Conservation (phyloP, 2,113 vertebrate species). For the Mixornis gularis region DNA sequence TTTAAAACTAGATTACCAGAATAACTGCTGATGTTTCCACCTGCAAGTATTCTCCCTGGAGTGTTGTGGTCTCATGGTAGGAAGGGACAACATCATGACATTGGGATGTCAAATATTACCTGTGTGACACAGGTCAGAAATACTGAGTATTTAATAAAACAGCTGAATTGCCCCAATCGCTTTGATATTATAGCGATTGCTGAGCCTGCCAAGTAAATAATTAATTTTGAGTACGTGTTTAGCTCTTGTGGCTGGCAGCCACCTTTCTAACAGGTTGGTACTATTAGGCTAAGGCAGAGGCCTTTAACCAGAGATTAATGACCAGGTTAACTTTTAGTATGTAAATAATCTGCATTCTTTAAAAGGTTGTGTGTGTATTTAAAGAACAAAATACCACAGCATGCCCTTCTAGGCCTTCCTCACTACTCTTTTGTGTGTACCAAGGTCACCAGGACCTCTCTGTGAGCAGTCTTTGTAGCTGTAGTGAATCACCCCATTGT, state of each 20-base stretch:
- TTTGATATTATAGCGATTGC: background rate
- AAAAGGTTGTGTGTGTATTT: background rate
- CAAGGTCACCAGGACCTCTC: background rate
- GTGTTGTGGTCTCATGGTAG: background rate
- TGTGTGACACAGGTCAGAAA: background rate
- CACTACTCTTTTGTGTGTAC: background rate
- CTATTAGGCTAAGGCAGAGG: background rate
- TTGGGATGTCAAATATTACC: background rate
- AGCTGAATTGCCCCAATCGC: background rate
- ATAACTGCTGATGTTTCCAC: background rate
- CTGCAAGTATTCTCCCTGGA: background rate
- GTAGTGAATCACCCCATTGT: rapidly evolving
- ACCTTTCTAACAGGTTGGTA: background rate
- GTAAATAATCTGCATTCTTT: background rate
- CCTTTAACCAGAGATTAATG: background rate
- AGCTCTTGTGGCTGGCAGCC: background rate
- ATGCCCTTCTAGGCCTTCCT: background rate
- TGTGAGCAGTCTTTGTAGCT: rapidly evolving
- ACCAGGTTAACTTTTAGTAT: background rate
- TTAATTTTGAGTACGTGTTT: constrained; percentile 13
- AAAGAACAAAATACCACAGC: background rate
- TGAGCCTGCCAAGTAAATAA: constrained; percentile 39
- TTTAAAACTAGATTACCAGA: constrained; percentile 13
- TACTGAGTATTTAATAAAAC: constrained; percentile 15
- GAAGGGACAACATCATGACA: background rate